These are phyloP conservation scores for Amphipyra tragopoginis DNA, from an alignment of 2,888 invertebrate species.

Conservation along the genomic window DNA sequence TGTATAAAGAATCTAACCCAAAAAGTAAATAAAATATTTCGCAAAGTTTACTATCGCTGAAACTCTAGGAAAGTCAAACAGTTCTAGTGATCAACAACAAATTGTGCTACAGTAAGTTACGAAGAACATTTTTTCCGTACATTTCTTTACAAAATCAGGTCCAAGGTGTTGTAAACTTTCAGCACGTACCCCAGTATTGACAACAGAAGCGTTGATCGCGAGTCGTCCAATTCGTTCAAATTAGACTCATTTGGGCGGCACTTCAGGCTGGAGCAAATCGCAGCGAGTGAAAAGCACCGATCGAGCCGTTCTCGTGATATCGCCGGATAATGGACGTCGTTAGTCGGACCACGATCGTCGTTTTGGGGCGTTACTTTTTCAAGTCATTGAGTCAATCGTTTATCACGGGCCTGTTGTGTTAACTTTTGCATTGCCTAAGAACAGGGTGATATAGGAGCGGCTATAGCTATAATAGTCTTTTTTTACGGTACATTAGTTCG, in stretches of 20 bases:
- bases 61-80: neutral
- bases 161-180: conserved; percentile 33
- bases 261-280: conserved; percentile 64
- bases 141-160: conserved; percentile 39
- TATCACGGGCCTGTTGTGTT: conserved; percentile 89
- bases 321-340: conserved; percentile 85
- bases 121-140: conserved; percentile 16
- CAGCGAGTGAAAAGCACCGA: conserved; percentile 71
- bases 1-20: neutral
- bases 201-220: conserved; percentile 59
- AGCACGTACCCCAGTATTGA: conserved; percentile 42
- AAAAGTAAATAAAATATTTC: neutral
- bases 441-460: conserved; percentile 66
- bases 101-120: conserved; percentile 5
- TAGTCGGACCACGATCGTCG: conserved; percentile 81
- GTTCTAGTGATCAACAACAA: conserved; percentile 7
- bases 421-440: conserved; percentile 79
- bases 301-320: conserved; percentile 72
- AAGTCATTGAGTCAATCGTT: conserved; percentile 90
- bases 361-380: conserved; percentile 87
- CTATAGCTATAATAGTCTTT: neutral
- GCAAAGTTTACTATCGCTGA: neutral
- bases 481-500: too few relatives aligned
- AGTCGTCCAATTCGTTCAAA: conserved; percentile 71
- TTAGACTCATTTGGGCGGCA: conserved; percentile 71